These are phyloP conservation scores for Steinernema khuongi DNA, from an alignment of 1,140 invertebrate genomes.

Conservation along the genomic window DNA sequence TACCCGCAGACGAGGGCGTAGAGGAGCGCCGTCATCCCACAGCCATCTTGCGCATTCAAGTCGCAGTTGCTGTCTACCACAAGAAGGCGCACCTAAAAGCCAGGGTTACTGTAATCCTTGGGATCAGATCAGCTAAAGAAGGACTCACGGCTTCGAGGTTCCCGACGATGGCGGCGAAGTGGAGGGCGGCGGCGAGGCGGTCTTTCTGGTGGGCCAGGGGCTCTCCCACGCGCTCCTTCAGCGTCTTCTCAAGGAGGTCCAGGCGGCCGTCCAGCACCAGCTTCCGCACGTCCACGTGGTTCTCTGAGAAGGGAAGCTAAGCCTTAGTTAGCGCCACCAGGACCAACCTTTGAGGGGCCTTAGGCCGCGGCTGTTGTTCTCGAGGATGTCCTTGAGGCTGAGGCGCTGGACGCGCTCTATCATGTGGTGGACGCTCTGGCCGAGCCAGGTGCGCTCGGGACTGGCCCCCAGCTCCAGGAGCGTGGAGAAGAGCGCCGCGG, in stretches of 20 bases:
- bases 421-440: background rate
- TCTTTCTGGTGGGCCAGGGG: background rate
- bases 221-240: background rate
- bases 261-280: background rate
- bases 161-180: constrained; percentile 38
- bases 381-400: background rate
- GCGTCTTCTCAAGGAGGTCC: background rate
- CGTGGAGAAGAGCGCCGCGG: background rate
- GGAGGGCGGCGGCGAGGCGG: constrained; percentile 4
- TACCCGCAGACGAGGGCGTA: constrained; percentile 4
- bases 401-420: background rate
- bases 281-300: background rate
- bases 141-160: constrained; percentile 25
- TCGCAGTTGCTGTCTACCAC: background rate
- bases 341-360: background rate
- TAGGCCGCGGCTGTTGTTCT: background rate
- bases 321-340: background rate
- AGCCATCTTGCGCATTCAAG: background rate
- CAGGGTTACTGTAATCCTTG: too few species aligned
- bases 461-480: background rate
- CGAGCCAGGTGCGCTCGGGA: background rate
- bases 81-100: background rate
- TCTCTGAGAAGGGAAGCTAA: too few species aligned
- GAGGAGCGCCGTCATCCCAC: background rate
- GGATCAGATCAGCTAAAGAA: too few species aligned